Conservation (phyloP, 2,113 vertebrate genomes). For the Actinemys pallida region DNA sequence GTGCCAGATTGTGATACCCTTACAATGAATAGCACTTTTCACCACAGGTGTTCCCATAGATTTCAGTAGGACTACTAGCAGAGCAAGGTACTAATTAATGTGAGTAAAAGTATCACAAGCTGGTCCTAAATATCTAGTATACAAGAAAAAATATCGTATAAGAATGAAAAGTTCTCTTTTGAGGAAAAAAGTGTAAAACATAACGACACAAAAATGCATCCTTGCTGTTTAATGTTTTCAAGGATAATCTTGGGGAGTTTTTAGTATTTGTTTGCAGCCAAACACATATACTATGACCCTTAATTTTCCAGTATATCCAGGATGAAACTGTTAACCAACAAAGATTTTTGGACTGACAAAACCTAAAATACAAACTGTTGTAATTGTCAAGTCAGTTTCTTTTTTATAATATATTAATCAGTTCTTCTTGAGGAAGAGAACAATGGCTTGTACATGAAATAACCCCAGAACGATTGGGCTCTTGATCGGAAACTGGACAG, state of each 20-base stretch:
- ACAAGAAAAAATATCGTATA: neutral
- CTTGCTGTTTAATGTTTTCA: neutral
- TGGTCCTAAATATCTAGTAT: constrained; percentile 38
- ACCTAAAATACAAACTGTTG: constrained; percentile 1
- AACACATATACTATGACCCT: constrained; percentile 39
- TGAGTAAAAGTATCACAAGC: neutral
- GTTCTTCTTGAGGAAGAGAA: constrained; percentile 63
- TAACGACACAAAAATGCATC: neutral
- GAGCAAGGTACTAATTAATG: neutral
- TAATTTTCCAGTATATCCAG: constrained; percentile 38
- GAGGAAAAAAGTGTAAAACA: constrained; percentile 38
- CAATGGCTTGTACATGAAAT: constrained; percentile 70
- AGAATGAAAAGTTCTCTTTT: constrained; percentile 41
- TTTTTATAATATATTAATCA: constrained; percentile 23
- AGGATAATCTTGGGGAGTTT: constrained; percentile 6
- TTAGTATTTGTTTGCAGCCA: constrained; percentile 45
- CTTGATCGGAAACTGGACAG: constrained; percentile 63
- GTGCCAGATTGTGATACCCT: neutral
- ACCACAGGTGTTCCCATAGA: neutral
- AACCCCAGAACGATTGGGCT: constrained; percentile 45
- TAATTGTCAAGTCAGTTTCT: constrained; percentile 42
- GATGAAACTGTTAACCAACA: constrained; percentile 40
- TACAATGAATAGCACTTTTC: neutral
- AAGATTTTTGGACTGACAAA: constrained; percentile 50
- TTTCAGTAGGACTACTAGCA: neutral